Evolutionary conservation across 2,888 invertebrate species (phyloP).

Genomic region (Melipona beecheii): DNA sequence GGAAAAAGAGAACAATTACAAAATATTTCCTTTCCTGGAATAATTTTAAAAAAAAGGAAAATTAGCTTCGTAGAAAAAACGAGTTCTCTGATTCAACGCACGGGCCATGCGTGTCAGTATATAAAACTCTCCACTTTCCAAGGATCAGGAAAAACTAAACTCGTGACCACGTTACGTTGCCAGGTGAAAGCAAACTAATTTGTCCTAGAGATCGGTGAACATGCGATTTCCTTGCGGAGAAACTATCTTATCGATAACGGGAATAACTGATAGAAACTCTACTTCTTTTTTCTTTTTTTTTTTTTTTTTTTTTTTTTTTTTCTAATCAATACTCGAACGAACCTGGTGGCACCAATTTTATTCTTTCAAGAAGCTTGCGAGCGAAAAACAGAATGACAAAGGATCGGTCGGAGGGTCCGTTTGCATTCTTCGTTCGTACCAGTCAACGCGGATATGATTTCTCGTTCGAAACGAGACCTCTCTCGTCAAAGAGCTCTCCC

Average conservation of each 20-base stretch:
- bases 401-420: neutral
- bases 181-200: conserved; percentile 49
- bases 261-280: neutral
- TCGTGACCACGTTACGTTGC: neutral
- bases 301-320: no score
- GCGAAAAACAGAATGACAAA: neutral
- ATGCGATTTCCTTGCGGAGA: conserved; percentile 8
- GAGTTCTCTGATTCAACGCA: no score
- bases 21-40: no score
- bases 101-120: no score
- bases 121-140: no score
- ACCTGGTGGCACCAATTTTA: no score
- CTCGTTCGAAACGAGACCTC: neutral
- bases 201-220: conserved; percentile 35
- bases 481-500: neutral
- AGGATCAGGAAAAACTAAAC: neutral
- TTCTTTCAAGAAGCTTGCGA: no score
- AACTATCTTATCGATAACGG: conserved; percentile 30
- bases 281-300: neutral
- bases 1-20: no score
- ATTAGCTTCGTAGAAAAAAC: no score
- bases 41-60: no score
- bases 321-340: no score
- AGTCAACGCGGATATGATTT: conserved; percentile 7
- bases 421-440: neutral